Percentiles rank a stretch among this genome's conserved stretches.
Evolutionary conservation across 2,113 vertebrate genomes (phyloP).

Genomic region (Microcebus jonahi): DNA sequence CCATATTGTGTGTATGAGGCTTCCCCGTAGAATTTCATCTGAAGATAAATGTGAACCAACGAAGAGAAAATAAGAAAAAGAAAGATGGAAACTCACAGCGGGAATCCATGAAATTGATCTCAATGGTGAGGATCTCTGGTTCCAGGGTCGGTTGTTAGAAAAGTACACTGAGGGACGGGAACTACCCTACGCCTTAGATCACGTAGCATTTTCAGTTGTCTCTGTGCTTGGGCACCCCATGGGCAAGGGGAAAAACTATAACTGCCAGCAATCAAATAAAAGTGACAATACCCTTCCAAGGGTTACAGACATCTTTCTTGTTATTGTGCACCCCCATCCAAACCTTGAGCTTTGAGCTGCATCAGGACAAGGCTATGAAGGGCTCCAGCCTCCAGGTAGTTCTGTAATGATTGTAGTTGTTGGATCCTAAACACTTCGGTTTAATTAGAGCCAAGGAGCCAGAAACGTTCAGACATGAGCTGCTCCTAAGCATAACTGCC

Average conservation of each 20-base stretch:
- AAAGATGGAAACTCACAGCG: neutral
- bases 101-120: neutral
- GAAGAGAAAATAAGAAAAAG: neutral
- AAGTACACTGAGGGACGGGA: neutral
- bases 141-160: neutral
- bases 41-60: neutral
- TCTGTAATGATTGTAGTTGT: neutral
- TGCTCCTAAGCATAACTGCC: neutral
- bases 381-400: fast-evolving
- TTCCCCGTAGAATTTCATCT: neutral
- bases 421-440: neutral
- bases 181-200: neutral
- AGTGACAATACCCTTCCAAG: no score
- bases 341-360: neutral
- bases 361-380: fast-evolving
- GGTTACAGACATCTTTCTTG: no score
- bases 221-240: neutral
- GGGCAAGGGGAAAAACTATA: neutral
- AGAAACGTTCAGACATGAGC: neutral
- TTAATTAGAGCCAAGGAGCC: neutral
- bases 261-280: neutral
- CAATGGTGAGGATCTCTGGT: neutral
- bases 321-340: neutral
- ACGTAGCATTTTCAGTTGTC: neutral
- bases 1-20: neutral